phyloP scores from a whole-genome alignment of 2,113 vertebrate species.

The Equus quagga region DNA sequence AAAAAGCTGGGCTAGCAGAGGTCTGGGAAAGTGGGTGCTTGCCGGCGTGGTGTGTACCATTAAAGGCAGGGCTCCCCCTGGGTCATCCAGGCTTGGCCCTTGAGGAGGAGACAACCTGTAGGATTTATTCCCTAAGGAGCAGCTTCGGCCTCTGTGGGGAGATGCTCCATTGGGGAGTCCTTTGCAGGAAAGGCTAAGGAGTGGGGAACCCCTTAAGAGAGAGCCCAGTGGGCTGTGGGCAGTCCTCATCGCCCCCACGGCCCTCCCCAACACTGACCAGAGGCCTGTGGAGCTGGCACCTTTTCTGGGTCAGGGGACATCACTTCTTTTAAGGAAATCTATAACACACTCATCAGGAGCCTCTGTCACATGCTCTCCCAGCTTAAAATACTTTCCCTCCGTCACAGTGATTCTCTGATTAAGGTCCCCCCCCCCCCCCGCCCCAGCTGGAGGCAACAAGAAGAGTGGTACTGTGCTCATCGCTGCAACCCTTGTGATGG shows the following conservation, averaged over 20 bases:
- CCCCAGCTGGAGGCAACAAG: not conserved
- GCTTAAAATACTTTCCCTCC: not conserved
- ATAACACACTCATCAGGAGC: not conserved
- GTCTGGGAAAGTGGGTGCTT: not conserved
- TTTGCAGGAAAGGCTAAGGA: not conserved
- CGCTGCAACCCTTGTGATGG: too few relatives aligned
- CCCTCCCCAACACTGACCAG: too few relatives aligned
- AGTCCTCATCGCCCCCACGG: not conserved
- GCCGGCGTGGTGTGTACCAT: fast-evolving
- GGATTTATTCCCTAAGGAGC: not conserved
- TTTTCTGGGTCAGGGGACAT: not conserved
- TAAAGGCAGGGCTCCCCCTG: not conserved
- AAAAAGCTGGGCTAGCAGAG: not conserved
- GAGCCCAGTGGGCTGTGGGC: not conserved
- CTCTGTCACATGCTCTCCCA: not conserved
- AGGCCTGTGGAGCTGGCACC: not conserved
- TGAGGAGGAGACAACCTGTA: not conserved
- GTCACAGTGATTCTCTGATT: not conserved
- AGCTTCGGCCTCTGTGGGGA: not conserved
- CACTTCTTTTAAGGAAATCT: not conserved
- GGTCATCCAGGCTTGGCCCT: not conserved
- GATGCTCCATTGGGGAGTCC: not conserved
- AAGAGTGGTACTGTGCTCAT: too few relatives aligned
- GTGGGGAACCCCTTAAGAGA: not conserved
- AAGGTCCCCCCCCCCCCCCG: not conserved